phyloP scores from a whole-genome alignment of 2,888 invertebrate genomes.

The Achlya flavicornis region DNA sequence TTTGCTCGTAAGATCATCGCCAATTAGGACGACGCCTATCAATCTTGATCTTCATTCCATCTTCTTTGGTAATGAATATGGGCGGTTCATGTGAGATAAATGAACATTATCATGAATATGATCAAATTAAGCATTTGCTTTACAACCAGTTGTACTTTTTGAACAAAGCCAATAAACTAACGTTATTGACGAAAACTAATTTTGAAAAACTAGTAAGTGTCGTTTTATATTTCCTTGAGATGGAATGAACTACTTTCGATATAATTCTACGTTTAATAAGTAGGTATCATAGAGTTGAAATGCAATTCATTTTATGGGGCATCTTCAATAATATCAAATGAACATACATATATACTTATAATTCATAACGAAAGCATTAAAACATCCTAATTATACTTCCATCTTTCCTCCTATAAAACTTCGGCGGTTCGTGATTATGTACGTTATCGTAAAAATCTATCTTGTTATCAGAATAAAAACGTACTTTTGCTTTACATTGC shows the following conservation, averaged over 20 bases:
- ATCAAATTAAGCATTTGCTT: constrained; percentile 40
- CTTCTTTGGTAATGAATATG: constrained; percentile 20
- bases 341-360: no score
- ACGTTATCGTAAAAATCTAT: constrained; percentile 16
- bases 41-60: neutral
- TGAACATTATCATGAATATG: constrained; percentile 15
- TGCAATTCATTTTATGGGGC: no score
- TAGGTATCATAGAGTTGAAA: no score
- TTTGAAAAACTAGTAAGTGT: constrained; percentile 33
- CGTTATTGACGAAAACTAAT: constrained; percentile 38
- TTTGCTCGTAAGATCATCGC: no score
- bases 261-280: neutral
- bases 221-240: constrained; percentile 41
- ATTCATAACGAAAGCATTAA: neutral
- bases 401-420: constrained; percentile 10
- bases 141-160: constrained; percentile 35
- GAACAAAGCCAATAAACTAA: constrained; percentile 47
- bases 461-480: constrained; percentile 15
- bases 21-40: no score
- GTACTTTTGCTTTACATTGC: constrained; percentile 24
- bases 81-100: constrained; percentile 36
- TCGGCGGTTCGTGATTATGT: constrained; percentile 28
- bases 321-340: no score
- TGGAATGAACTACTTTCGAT: constrained; percentile 38
- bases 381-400: constrained; percentile 22